Conservation (phyloP, 2,888 invertebrate genomes). For the Pycnomerus fuliginosus region DNA sequence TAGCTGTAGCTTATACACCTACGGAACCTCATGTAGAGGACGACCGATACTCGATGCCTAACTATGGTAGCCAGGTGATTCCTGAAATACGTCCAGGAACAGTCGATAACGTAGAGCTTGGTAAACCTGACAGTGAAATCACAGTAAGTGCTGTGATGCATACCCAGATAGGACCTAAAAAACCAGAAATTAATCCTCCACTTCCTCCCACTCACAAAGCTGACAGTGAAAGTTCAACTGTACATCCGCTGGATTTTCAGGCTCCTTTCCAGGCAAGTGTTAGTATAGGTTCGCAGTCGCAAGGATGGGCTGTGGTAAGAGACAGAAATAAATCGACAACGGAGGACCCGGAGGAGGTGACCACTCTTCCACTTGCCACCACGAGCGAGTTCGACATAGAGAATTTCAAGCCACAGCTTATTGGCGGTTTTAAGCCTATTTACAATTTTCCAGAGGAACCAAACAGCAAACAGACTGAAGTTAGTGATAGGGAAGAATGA, state of each 20-base stretch:
- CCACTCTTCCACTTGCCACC: conserved; percentile 45
- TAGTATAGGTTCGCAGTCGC: conserved; percentile 59
- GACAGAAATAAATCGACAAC: conserved; percentile 39
- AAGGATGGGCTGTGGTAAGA: conserved; percentile 64
- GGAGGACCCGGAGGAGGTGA: conserved; percentile 41
- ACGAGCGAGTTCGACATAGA: conserved; percentile 63
- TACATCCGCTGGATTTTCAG: conserved; percentile 60
- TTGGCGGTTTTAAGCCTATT: conserved; percentile 70
- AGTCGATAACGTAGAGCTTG: conserved; percentile 28
- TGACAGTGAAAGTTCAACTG: conserved; percentile 24
- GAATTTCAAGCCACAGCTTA: conserved; percentile 67
- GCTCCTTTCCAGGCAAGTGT: conserved; percentile 70
- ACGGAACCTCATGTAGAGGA: conserved; percentile 48
- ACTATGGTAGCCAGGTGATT: conserved; percentile 54
- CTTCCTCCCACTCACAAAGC: conserved; percentile 10
- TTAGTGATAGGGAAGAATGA: conserved; percentile 35
- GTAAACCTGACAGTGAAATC: conserved; percentile 39
- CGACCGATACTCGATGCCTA: conserved; percentile 53
- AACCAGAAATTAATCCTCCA: conserved; percentile 21
- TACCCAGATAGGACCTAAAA: conserved; percentile 35
- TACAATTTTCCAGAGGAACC: conserved; percentile 53
- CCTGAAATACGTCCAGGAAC: conserved; percentile 53
- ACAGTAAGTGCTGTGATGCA: conserved; percentile 53
- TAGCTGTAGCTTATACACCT: conserved; percentile 66
- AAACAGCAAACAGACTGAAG: conserved; percentile 22